Percentiles rank a stretch among this genome's conserved stretches.
Conservation (phyloP, 2,888 invertebrate species). For the Caenorhabditis doughertyi region DNA sequence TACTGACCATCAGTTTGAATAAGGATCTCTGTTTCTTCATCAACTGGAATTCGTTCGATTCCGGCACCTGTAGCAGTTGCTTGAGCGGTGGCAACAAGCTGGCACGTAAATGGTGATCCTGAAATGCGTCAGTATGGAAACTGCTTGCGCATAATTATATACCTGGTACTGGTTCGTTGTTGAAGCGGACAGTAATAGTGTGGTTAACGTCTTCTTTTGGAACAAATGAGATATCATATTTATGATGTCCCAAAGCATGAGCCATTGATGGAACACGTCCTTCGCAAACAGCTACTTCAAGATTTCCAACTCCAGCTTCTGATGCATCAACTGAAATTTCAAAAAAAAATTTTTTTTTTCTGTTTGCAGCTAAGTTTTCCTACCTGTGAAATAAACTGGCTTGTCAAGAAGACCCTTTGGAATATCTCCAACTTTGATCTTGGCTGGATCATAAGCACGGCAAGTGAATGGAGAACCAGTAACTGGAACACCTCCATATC, state of each 20-base stretch:
- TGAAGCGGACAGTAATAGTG: conserved; percentile 82
- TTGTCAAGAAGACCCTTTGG: conserved; percentile 91
- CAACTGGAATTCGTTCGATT: conserved; percentile 88
- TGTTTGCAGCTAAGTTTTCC: background rate
- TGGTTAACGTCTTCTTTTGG: conserved; percentile 81
- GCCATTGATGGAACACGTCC: conserved; percentile 97
- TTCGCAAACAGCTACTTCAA: conserved; percentile 98
- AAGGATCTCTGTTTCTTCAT: conserved; percentile 85
- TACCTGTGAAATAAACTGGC: conserved; percentile 89
- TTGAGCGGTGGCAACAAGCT: conserved; percentile 88
- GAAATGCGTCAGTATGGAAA: conserved; percentile 80
- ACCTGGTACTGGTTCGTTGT: conserved; percentile 87
- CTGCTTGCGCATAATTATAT: background rate
- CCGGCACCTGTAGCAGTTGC: conserved; percentile 87
- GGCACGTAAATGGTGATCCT: conserved; percentile 95
- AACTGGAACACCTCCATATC: conserved; percentile 84
- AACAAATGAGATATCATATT: conserved; percentile 83
- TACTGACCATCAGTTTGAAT: conserved; percentile 68
- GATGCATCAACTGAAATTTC: conserved; percentile 94
- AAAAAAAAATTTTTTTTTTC: conserved; percentile 1
- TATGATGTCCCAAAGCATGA: conserved; percentile 92
- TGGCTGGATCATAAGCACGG: conserved; percentile 92
- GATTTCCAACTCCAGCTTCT: conserved; percentile 97
- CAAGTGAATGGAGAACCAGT: conserved; percentile 96
- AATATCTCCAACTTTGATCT: conserved; percentile 88